Percentiles rank a stretch among this genome's conserved stretches.
Conservation (phyloP, 2,113 vertebrate genomes). For the Calyptomena viridis region DNA sequence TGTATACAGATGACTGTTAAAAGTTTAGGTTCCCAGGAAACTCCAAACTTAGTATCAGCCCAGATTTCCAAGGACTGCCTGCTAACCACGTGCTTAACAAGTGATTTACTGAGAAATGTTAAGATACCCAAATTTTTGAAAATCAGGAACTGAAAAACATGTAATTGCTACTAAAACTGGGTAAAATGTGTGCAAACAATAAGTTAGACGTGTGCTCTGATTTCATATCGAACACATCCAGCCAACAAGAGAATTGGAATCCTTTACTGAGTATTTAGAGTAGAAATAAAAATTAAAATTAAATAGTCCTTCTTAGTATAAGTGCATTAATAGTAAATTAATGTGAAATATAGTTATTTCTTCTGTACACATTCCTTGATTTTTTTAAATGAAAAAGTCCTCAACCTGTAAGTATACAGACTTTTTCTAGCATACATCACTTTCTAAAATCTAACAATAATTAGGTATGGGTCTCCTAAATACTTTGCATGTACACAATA, state of each 20-base stretch:
- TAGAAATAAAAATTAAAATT: neutral
- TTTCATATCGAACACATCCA: constrained; percentile 7
- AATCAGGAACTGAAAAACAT: neutral
- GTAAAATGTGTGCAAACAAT: neutral
- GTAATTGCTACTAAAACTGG: neutral
- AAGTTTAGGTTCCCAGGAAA: neutral
- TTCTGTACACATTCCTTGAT: neutral
- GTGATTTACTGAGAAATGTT: neutral
- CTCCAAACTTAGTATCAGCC: neutral
- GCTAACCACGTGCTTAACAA: neutral
- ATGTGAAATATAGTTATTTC: neutral
- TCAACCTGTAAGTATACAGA: neutral
- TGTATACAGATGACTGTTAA: neutral
- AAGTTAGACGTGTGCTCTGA: neutral
- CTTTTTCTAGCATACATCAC: neutral
- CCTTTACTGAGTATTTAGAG: neutral
- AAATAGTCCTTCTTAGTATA: neutral
- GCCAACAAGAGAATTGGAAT: neutral
- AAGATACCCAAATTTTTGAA: neutral
- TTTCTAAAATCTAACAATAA: neutral
- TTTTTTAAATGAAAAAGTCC: neutral
- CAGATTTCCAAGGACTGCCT: neutral
- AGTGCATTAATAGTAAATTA: neutral
- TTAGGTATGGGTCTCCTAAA: neutral
- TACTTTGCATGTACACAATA: neutral